Evolutionary conservation across 2,113 vertebrate species (phyloP).

Genomic region (human (Homo sapiens)): DNA sequence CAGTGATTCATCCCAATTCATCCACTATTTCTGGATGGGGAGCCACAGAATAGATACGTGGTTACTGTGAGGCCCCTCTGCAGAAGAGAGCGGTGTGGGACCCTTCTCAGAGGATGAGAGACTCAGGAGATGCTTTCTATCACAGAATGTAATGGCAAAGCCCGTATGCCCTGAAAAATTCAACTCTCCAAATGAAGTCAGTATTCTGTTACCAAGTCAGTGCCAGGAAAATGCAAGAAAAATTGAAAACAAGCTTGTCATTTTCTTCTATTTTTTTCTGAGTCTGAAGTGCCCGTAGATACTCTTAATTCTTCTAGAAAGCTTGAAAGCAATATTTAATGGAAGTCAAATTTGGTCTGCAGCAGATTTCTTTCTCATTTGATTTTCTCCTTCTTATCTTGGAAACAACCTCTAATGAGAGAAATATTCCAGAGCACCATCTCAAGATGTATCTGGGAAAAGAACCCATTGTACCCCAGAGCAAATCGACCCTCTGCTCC

Average conservation of each 20-base stretch:
- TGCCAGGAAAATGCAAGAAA: not conserved
- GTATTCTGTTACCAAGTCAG: not conserved
- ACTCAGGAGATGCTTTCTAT: not conserved
- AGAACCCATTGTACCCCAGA: not conserved
- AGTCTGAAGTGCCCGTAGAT: not conserved
- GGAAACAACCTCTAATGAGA: not conserved
- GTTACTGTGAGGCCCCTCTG: not conserved
- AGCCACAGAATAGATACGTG: not conserved
- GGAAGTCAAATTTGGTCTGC: slow-evolving; percentile 22
- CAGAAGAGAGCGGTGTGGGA: not conserved
- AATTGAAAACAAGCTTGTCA: slow-evolving; percentile 16
- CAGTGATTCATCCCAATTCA: not conserved
- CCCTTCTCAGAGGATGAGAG: not conserved
- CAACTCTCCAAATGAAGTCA: not conserved
- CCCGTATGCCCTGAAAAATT: not conserved
- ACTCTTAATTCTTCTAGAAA: slow-evolving; percentile 12
- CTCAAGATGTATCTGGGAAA: not conserved
- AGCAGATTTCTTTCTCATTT: slow-evolving; percentile 35
- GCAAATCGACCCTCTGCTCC: not conserved
- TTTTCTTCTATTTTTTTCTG: slow-evolving; percentile 32
- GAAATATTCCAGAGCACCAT: not conserved
- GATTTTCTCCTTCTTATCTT: not conserved
- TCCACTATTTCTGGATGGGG: not conserved
- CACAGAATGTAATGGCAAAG: not conserved
- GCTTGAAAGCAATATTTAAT: slow-evolving; percentile 13